Percentiles rank a stretch among this genome's conserved stretches.
Evolutionary conservation across 2,113 vertebrate species (phyloP).

Genomic region (Nerophis lumbriciformis): DNA sequence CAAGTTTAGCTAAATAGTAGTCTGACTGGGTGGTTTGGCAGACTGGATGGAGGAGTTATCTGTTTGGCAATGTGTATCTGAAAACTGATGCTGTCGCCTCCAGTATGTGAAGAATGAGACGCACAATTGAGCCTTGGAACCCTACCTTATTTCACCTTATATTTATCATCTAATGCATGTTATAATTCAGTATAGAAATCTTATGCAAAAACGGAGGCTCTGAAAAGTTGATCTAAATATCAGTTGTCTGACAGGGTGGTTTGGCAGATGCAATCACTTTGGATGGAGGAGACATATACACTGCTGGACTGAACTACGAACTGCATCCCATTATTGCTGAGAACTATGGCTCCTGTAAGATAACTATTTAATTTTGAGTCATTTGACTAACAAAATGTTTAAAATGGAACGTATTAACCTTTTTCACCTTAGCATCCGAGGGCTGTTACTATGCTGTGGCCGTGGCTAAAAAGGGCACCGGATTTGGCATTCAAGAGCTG

Average conservation of each 20-base stretch:
- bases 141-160: too few species aligned
- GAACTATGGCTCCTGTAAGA: constrained; percentile 56
- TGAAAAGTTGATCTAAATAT: not conserved
- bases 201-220: too few species aligned
- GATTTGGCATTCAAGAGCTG: constrained; percentile 61
- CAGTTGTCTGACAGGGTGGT: constrained; percentile 53
- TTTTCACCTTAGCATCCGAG: constrained; percentile 53
- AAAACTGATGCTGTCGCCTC: too few species aligned
- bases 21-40: too few species aligned
- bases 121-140: too few species aligned
- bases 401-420: too few species aligned
- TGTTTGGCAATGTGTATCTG: too few species aligned
- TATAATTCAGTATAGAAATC: too few species aligned
- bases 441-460: constrained; percentile 80
- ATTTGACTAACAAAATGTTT: not conserved
- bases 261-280: constrained; percentile 80
- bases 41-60: too few species aligned
- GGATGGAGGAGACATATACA: constrained; percentile 80
- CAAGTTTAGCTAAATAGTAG: too few species aligned
- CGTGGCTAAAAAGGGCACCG: constrained; percentile 71
- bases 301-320: constrained; percentile 75
- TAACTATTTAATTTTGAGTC: not conserved
- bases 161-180: too few species aligned
- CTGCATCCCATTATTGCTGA: constrained; percentile 82
- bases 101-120: too few species aligned